Evolutionary conservation across 2,888 invertebrate genomes (phyloP).

Genomic region (Papilio protenor): DNA sequence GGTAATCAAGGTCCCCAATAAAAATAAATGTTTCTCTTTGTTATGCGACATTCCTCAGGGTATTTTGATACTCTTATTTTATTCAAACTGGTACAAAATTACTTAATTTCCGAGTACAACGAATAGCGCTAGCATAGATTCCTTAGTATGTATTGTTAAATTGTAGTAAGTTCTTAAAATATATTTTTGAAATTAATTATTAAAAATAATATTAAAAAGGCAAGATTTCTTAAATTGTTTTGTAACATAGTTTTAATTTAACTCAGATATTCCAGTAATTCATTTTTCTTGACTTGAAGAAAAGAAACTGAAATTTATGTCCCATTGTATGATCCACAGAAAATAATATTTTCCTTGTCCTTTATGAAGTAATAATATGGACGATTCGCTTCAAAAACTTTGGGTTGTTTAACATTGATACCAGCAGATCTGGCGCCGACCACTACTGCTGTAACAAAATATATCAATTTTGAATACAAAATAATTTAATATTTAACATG

Average conservation of each 20-base stretch:
- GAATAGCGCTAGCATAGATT: too few relatives aligned
- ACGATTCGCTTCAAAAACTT: constrained; percentile 41
- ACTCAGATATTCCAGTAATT: background rate
- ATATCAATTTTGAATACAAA: background rate
- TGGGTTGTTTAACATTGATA: background rate
- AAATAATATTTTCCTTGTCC: constrained; percentile 33
- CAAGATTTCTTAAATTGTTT: background rate
- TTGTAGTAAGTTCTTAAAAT: too few relatives aligned
- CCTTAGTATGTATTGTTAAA: too few relatives aligned
- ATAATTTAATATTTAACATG: background rate
- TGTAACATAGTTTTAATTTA: background rate
- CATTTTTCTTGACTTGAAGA: background rate
- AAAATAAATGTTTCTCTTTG: too few relatives aligned
- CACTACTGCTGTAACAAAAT: constrained; percentile 9
- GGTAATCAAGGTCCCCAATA: too few relatives aligned
- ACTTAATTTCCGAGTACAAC: too few relatives aligned
- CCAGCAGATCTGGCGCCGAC: constrained; percentile 2
- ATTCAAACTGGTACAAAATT: too few relatives aligned
- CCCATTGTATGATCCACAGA: constrained; percentile 35
- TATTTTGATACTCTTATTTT: too few relatives aligned
- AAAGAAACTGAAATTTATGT: background rate
- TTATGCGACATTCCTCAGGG: too few relatives aligned
- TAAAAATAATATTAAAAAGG: background rate
- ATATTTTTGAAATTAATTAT: too few relatives aligned
- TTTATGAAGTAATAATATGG: constrained; percentile 37